Percentiles rank a stretch among this genome's conserved stretches.
phyloP scores from a whole-genome alignment of 23 tunicate species.

The Halocynthia roretzi region DNA sequence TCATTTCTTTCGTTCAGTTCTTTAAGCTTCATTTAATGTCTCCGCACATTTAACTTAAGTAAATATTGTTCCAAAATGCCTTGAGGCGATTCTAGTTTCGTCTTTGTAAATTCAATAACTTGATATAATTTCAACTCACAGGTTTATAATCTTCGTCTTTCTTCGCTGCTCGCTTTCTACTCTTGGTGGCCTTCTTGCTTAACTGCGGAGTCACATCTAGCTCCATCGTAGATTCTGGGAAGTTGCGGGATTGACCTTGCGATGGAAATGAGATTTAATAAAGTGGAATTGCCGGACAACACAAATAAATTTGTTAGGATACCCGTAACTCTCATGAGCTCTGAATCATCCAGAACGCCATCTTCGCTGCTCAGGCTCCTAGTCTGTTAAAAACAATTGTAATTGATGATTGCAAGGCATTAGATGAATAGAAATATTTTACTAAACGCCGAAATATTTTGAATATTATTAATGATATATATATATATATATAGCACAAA shows the following conservation, averaged over 20 bases:
- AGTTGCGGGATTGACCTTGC: constrained; percentile 26
- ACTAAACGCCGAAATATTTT: too few species aligned
- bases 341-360: constrained; percentile 43
- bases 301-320: not conserved
- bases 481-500: too few species aligned
- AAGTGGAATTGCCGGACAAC: not conserved
- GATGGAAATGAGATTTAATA: not conserved
- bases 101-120: too few species aligned
- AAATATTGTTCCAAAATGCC: too few species aligned
- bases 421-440: too few species aligned
- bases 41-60: too few species aligned
- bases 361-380: constrained; percentile 5
- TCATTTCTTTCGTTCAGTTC: too few species aligned
- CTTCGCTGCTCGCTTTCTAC: constrained; percentile 31
- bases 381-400: too few species aligned
- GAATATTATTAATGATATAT: too few species aligned
- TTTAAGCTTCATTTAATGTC: too few species aligned
- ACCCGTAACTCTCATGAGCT: constrained; percentile 33
- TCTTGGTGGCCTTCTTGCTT: constrained; percentile 32
- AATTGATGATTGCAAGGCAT: too few species aligned
- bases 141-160: not conserved
- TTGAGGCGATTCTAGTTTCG: too few species aligned
- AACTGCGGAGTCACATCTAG: constrained; percentile 67
- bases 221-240: constrained; percentile 66
- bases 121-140: not conserved